phyloP scores from a whole-genome alignment of 2,888 invertebrate genomes.

The Drosophila leonis region DNA sequence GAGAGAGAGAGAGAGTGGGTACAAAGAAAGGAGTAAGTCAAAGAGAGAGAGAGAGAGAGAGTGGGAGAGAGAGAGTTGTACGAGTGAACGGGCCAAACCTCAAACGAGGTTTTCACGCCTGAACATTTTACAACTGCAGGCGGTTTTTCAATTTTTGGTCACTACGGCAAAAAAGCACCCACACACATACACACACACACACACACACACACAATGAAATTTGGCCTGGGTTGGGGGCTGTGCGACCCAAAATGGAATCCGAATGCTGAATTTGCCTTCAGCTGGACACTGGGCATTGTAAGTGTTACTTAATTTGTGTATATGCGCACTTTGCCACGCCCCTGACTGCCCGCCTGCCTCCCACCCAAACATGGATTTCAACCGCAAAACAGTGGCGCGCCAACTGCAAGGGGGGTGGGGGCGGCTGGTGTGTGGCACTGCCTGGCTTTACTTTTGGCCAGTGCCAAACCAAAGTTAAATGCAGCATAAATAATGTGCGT shows the following conservation, averaged over 20 bases:
- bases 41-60: not conserved
- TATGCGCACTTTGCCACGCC: conserved; percentile 64
- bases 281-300: conserved; percentile 57
- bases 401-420: conserved; percentile 22
- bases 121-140: conserved; percentile 82
- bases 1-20: not conserved
- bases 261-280: conserved; percentile 49
- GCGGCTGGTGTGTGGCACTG: not conserved
- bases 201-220: not conserved
- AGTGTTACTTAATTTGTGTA: conserved; percentile 79
- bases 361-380: conserved; percentile 54
- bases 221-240: conserved; percentile 11
- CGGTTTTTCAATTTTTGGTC: conserved; percentile 80
- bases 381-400: conserved; percentile 76
- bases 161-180: conserved; percentile 61
- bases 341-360: not conserved
- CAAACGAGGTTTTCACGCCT: conserved; percentile 81
- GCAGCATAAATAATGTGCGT: conserved; percentile 81
- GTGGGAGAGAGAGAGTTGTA: not conserved
- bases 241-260: conserved; percentile 72
- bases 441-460: conserved; percentile 43
- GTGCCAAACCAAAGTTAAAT: conserved; percentile 78
- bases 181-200: conserved; percentile 6
- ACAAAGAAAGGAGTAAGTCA: conserved; percentile 10
- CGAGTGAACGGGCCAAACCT: conserved; percentile 60